Conservation (phyloP, 2,113 vertebrate species). For the Amia ocellicauda region DNA sequence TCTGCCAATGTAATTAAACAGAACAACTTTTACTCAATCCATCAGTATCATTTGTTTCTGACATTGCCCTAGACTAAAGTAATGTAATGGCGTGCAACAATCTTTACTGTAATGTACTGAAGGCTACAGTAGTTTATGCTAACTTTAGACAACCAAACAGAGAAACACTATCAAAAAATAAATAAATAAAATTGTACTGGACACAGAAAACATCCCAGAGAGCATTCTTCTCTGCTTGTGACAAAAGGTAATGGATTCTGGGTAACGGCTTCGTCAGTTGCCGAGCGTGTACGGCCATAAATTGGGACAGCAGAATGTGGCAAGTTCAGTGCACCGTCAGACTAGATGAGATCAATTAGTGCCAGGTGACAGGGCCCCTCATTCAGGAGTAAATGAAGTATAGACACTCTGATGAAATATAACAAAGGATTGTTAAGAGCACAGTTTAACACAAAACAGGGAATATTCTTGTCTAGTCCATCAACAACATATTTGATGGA, state of each 20-base stretch:
- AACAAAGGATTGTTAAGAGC: neutral
- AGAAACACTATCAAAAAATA: too few species aligned
- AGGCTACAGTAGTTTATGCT: too few species aligned
- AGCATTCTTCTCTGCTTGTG: neutral
- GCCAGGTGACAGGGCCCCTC: neutral
- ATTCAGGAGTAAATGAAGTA: neutral
- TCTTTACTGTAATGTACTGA: too few species aligned
- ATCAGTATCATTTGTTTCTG: too few species aligned
- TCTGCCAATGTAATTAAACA: too few species aligned
- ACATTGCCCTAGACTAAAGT: too few species aligned
- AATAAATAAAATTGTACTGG: too few species aligned
- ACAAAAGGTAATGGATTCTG: neutral
- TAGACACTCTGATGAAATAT: constrained; percentile 10
- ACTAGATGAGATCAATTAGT: constrained; percentile 11
- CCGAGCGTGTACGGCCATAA: neutral
- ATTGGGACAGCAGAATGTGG: neutral
- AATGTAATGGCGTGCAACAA: too few species aligned
- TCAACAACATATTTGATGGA: too few species aligned
- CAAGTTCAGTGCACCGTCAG: neutral
- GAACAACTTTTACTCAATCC: too few species aligned
- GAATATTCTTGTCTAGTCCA: neutral
- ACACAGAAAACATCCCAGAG: too few species aligned
- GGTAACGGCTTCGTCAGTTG: neutral
- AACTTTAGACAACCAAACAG: too few species aligned
- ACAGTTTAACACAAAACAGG: neutral